phyloP scores from a whole-genome alignment of 2,888 invertebrate species.

The Hypomecis atomaria region DNA sequence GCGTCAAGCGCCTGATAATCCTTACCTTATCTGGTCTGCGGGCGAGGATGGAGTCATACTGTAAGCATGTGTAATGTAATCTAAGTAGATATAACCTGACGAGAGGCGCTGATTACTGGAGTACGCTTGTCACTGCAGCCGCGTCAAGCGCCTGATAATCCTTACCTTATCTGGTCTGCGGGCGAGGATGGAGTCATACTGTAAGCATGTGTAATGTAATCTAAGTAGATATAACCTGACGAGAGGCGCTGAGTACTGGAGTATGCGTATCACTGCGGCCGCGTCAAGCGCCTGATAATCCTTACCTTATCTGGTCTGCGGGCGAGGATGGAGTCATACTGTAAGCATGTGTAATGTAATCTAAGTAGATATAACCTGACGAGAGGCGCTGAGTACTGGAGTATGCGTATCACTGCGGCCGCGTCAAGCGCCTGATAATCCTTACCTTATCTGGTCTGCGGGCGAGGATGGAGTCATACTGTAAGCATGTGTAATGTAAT shows the following conservation, averaged over 20 bases:
- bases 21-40: too few relatives aligned
- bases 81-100: too few relatives aligned
- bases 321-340: constrained; percentile 95
- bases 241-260: constrained; percentile 85
- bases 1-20: constrained; percentile 96
- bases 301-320: constrained; percentile 96
- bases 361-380: too few relatives aligned
- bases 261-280: constrained; percentile 93
- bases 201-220: background rate
- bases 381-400: too few relatives aligned
- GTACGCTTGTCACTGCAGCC: constrained; percentile 93
- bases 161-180: constrained; percentile 96
- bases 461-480: constrained; percentile 94
- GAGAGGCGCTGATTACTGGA: too few relatives aligned
- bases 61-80: too few relatives aligned
- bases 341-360: background rate
- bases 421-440: constrained; percentile 96
- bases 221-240: too few relatives aligned
- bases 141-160: constrained; percentile 95
- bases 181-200: constrained; percentile 95
- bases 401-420: constrained; percentile 93
- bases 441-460: too few relatives aligned
- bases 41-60: too few relatives aligned
- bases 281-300: constrained; percentile 96
- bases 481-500: background rate